phyloP scores from a whole-genome alignment of 2,888 invertebrate species.

The Acleris holmiana region DNA sequence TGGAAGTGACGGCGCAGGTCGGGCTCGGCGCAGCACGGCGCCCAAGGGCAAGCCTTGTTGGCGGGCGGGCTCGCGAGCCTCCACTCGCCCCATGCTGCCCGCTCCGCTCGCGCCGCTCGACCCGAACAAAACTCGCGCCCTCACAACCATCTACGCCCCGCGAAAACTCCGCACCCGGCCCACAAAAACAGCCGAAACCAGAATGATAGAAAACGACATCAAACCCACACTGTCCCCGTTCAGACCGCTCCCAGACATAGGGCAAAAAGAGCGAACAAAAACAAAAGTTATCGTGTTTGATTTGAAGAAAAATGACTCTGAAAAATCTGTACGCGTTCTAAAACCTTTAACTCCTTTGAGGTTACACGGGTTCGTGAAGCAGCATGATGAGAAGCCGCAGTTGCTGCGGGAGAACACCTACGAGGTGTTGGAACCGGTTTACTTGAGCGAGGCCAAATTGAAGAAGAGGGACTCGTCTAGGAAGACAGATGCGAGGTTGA shows the following conservation, averaged over 20 bases:
- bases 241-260: conserved; percentile 78
- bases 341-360: conserved; percentile 72
- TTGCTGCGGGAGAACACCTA: conserved; percentile 76
- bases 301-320: conserved; percentile 57
- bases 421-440: conserved; percentile 74
- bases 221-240: conserved; percentile 74
- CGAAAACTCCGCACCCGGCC: conserved; percentile 69
- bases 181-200: conserved; percentile 69
- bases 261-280: conserved; percentile 64
- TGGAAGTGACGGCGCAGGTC: background rate
- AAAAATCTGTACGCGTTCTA: conserved; percentile 61
- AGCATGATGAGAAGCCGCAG: conserved; percentile 60
- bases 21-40: conserved; percentile 47
- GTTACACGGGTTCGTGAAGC: conserved; percentile 62
- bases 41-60: conserved; percentile 70
- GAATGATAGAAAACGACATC: conserved; percentile 74
- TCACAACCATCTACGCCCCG: conserved; percentile 78
- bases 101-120: conserved; percentile 72
- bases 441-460: conserved; percentile 56
- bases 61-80: conserved; percentile 64
- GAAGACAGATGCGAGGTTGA: background rate
- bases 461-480: conserved; percentile 51
- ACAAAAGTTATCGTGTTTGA: conserved; percentile 75
- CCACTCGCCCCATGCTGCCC: conserved; percentile 74
- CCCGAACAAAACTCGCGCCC: conserved; percentile 72